These are phyloP conservation scores for Anthopleura sola DNA, from an alignment of 64 coral and sea anemone genomes.

Conservation along the genomic window DNA sequence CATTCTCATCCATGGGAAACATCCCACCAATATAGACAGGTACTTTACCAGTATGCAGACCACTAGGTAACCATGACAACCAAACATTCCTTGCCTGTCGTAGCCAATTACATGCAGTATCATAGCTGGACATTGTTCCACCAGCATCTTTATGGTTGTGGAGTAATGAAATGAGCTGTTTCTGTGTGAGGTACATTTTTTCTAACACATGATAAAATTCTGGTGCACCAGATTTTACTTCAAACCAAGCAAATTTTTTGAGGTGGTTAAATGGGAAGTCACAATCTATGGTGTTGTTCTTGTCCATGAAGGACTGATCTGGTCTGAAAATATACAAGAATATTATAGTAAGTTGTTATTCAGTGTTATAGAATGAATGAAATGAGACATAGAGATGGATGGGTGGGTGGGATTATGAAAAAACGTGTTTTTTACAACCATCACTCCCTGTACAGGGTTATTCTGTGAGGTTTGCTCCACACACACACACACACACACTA, in stretches of 20 bases:
- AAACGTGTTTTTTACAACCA: too few species aligned
- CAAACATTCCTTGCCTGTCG: constrained; percentile 53
- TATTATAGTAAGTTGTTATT: too few species aligned
- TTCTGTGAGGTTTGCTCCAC: too few species aligned
- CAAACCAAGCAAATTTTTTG: constrained; percentile 61
- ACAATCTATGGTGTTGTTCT: constrained; percentile 29
- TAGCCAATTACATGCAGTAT: constrained; percentile 72
- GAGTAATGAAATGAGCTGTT: constrained; percentile 46
- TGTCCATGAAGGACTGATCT: neutral
- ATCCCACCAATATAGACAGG: constrained; percentile 87
- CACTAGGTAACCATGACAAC: constrained; percentile 59
- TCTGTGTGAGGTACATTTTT: constrained; percentile 61
- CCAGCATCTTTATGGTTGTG: constrained; percentile 35
- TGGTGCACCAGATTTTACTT: constrained; percentile 55
- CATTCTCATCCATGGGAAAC: constrained; percentile 66
- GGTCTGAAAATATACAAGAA: neutral
- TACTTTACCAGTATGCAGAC: constrained; percentile 25
- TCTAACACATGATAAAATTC: constrained; percentile 67
- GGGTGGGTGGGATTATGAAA: too few species aligned
- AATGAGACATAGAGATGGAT: too few species aligned
- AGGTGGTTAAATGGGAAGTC: constrained; percentile 64
- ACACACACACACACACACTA: too few species aligned
- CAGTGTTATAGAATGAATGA: too few species aligned
- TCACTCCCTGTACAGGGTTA: too few species aligned
- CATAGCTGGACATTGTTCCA: constrained; percentile 54